Conservation (phyloP, 2,888 invertebrate genomes). For the Stegana nigrithorax region DNA sequence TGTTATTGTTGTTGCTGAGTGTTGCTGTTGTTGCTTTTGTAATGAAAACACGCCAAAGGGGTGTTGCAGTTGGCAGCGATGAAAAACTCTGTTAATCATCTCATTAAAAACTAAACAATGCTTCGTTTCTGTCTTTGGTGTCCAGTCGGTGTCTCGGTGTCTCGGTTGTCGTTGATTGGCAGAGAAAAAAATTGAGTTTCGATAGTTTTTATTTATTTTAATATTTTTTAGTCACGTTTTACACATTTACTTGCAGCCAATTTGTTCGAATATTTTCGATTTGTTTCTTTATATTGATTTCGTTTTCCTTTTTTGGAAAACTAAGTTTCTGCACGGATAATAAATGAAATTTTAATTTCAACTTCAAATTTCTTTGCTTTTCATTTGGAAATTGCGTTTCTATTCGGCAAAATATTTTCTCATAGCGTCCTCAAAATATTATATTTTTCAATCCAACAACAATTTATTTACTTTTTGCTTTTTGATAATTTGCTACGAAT, state of each 20-base stretch:
- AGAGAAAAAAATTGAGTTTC: no score
- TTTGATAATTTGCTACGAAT: no score
- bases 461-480: no score
- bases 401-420: no score
- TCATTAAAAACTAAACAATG: neutral
- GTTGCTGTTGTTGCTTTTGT: neutral
- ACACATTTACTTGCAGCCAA: neutral
- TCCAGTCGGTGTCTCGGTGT: neutral
- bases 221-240: neutral
- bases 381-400: no score
- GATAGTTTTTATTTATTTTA: slow-evolving; percentile 1
- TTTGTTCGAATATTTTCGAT: neutral
- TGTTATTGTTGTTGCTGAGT: neutral
- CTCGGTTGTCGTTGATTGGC: neutral
- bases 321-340: no score
- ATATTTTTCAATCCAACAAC: no score
- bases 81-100: neutral
- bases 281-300: neutral
- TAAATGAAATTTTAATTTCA: no score
- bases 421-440: no score
- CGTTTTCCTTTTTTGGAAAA: neutral
- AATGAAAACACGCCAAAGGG: neutral
- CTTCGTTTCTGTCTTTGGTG: neutral
- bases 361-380: no score
- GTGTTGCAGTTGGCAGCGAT: neutral